Percentiles rank a stretch among this genome's conserved stretches.
These are phyloP conservation scores for Acanthoscelides obtectus DNA, from an alignment of 2,888 invertebrate genomes.

Conservation along the genomic window DNA sequence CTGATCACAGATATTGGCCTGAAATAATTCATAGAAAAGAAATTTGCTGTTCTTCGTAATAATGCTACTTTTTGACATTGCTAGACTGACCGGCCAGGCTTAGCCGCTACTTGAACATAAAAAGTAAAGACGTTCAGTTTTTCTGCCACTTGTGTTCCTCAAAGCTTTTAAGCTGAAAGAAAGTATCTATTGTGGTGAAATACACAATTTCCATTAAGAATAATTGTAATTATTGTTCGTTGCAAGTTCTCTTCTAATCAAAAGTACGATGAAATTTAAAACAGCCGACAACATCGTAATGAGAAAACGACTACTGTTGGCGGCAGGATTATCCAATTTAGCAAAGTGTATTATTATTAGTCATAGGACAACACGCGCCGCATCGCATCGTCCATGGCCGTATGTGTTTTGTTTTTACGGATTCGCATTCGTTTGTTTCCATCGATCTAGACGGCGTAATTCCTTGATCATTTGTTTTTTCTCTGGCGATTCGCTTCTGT, in stretches of 20 bases:
- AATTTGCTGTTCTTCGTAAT: no score
- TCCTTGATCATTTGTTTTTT: neutral
- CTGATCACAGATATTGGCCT: no score
- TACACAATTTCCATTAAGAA: no score
- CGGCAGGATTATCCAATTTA: slow-evolving; percentile 18
- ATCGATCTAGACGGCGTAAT: neutral
- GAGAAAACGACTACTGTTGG: slow-evolving; percentile 12
- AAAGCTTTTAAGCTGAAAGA: no score
- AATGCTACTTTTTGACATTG: no score
- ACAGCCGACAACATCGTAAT: slow-evolving; percentile 11
- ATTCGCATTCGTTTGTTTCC: neutral
- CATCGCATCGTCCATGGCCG: slow-evolving; percentile 12
- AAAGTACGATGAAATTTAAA: neutral
- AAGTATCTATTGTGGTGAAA: no score
- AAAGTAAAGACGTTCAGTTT: no score
- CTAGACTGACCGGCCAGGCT: no score
- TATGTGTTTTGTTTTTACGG: slow-evolving; percentile 6
- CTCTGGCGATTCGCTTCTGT: neutral
- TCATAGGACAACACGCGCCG: slow-evolving; percentile 13
- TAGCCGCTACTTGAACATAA: no score
- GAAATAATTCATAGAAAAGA: no score
- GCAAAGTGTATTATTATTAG: slow-evolving; percentile 12
- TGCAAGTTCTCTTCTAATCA: neutral
- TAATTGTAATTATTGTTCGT: no score
- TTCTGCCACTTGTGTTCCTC: no score